Evolutionary conservation across 2,888 invertebrate species (phyloP), one percentile per base, ranked within the genome.

Genomic region (Hyles lineata): DNA sequence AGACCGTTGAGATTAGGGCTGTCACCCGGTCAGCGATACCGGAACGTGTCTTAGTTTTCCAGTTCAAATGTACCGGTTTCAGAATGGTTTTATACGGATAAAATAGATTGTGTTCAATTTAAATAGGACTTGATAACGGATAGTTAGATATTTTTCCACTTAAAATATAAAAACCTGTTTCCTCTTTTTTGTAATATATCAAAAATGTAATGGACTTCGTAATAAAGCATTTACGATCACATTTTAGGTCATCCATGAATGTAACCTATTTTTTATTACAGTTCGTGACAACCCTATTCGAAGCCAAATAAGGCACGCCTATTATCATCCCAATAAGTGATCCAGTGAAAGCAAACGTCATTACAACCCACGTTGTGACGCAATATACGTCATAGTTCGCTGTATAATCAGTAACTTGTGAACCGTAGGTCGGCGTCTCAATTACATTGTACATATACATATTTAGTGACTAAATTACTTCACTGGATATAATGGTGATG

Each of bases 341-440:
- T 76, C 73, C 77, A 81, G 87, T 82, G 89, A 89, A 89, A 89
- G 89, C 80, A 82, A 78, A 76, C 83, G 79, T 79, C 79, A 80
- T 72, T 75, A 29, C 32, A 23, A 59, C 73, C 72, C 73, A 76
- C 77, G 78, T 76, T 75, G 78, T 82, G 83, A 79, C 74, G 79
- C 80, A 79, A 80, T 79, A 75, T 82, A 73, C 73, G 15, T 73
- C 23, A 67, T 17, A 50, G 50, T 23, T 21, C 4, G n/a, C 19
- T 67, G 35, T 21, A 43, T 35, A 21, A 11, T 21, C 63, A 11
- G 11, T 8, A 63, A 43, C 21, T 25, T 60, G 17, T 6, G 23
- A 6, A 11, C 8, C 15, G 60, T 60, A 60, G 43, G 43, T 11
- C 43, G 15, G 43, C 11, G 43, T 43, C 15, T 43, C 43, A 43